Percentiles rank a stretch among this genome's conserved stretches.
Conservation (phyloP, 2,888 invertebrate genomes). For the Oxycera nigricornis region DNA sequence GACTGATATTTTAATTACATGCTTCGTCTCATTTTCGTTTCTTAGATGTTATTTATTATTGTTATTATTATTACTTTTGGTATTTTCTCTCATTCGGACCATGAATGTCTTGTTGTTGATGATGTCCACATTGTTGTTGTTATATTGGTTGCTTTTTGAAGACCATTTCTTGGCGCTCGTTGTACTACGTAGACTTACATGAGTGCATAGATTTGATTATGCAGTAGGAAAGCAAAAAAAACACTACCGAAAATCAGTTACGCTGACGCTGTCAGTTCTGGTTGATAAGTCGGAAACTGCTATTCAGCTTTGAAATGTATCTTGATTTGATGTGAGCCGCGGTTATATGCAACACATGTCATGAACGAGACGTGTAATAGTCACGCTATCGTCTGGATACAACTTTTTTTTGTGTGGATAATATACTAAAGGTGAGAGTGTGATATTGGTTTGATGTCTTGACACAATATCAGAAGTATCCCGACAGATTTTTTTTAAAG, state of each 20-base stretch:
- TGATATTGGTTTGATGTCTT: too few relatives aligned
- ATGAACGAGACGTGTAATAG: not conserved
- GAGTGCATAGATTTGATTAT: not conserved
- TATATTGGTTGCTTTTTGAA: not conserved
- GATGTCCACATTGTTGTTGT: not conserved
- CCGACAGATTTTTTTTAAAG: too few relatives aligned
- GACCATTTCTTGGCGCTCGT: not conserved
- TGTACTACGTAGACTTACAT: not conserved
- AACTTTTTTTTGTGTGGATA: too few relatives aligned
- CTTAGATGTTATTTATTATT: slow-evolving; percentile 38
- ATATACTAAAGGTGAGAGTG: too few relatives aligned
- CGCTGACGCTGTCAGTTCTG: not conserved
- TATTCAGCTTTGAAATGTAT: not conserved
- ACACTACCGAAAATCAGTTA: not conserved
- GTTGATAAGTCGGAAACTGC: not conserved
- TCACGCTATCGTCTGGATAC: not conserved
- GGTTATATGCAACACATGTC: not conserved
- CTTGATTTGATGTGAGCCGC: not conserved
- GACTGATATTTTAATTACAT: slow-evolving; percentile 46
- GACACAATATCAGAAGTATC: too few relatives aligned
- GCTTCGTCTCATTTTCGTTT: slow-evolving; percentile 37
- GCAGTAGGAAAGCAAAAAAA: not conserved
- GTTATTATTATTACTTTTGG: slow-evolving; percentile 22
- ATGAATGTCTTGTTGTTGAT: not conserved
- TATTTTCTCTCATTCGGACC: slow-evolving; percentile 4